These are phyloP conservation scores for Montipora efflorescens DNA, from an alignment of 64 coral and sea anemone species.

Conservation along the genomic window DNA sequence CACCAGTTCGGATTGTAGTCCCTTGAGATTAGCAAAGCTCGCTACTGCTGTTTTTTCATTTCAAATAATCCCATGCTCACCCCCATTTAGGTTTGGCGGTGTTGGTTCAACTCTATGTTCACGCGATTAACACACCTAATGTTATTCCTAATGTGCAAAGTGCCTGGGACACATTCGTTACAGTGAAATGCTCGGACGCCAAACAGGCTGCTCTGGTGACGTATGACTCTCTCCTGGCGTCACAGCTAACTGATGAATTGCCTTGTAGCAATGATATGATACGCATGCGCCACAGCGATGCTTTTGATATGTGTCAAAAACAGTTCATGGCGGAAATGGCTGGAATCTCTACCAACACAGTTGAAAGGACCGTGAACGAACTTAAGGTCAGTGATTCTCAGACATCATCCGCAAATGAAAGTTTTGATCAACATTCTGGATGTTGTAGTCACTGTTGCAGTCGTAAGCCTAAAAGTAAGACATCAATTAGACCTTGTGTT, in stretches of 20 bases:
- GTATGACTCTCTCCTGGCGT: conserved; percentile 53
- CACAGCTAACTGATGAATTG: conserved; percentile 31
- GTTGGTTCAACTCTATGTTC: conserved; percentile 64
- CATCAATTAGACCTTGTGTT: too few relatives aligned
- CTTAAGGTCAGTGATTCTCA: conserved; percentile 34
- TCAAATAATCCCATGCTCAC: too few relatives aligned
- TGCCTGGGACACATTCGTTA: conserved; percentile 72
- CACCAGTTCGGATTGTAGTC: background rate
- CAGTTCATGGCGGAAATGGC: conserved; percentile 50
- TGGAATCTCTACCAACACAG: conserved; percentile 57
- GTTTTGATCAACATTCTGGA: too few relatives aligned
- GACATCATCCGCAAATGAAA: too few relatives aligned
- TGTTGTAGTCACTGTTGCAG: too few relatives aligned
- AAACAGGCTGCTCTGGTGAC: conserved; percentile 23
- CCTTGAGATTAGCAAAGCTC: too few relatives aligned
- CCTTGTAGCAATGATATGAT: conserved; percentile 63
- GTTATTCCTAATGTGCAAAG: conserved; percentile 75
- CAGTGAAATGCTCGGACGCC: conserved; percentile 62
- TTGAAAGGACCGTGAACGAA: conserved; percentile 60
- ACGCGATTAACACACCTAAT: conserved; percentile 78
- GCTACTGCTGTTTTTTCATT: too few relatives aligned
- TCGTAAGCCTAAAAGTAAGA: too few relatives aligned
- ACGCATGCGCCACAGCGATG: conserved; percentile 28
- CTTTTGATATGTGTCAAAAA: conserved; percentile 34
- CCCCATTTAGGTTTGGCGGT: conserved; percentile 43